Percentiles rank a stretch among this genome's conserved stretches.
Evolutionary conservation across 2,888 invertebrate species (phyloP).

Genomic region (Parnassius glacialis): DNA sequence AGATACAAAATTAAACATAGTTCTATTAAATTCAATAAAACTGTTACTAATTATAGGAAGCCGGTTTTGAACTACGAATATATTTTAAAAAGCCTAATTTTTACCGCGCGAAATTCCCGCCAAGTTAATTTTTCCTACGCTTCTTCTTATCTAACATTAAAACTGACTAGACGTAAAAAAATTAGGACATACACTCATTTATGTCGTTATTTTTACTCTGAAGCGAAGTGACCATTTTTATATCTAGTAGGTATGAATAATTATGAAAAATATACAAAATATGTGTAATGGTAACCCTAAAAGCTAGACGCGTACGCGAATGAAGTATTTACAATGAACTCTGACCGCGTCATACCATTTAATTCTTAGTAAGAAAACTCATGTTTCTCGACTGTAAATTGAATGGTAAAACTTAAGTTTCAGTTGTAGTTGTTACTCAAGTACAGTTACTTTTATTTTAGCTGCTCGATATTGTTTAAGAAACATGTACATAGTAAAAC

Average conservation of each 20-base stretch:
- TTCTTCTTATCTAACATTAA: constrained; percentile 53
- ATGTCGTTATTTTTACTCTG: constrained; percentile 57
- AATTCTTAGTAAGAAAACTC: constrained; percentile 39
- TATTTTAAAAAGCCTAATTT: constrained; percentile 41
- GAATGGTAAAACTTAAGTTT: constrained; percentile 21
- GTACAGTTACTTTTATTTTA: constrained; percentile 1
- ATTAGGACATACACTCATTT: constrained; percentile 45
- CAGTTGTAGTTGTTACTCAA: background rate
- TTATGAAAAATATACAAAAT: constrained; percentile 75
- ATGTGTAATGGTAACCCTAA: constrained; percentile 60
- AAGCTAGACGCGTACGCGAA: constrained; percentile 43
- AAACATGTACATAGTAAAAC: background rate
- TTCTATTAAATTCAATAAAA: constrained; percentile 7
- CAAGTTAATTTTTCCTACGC: constrained; percentile 40
- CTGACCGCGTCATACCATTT: constrained; percentile 28
- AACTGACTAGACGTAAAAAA: constrained; percentile 75
- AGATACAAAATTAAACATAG: constrained; percentile 19
- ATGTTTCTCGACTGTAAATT: constrained; percentile 40
- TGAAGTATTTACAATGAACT: constrained; percentile 62
- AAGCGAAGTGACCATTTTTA: constrained; percentile 51
- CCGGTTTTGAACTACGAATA: constrained; percentile 43
- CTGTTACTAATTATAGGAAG: constrained; percentile 43
- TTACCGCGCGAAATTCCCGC: constrained; percentile 28
- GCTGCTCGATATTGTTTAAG: background rate
- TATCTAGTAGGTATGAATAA: constrained; percentile 42